Percentiles rank a stretch among this genome's conserved stretches.
Conservation (phyloP, 2,797 vertebrate genomes). For the Microctenopoma lineatum region DNA sequence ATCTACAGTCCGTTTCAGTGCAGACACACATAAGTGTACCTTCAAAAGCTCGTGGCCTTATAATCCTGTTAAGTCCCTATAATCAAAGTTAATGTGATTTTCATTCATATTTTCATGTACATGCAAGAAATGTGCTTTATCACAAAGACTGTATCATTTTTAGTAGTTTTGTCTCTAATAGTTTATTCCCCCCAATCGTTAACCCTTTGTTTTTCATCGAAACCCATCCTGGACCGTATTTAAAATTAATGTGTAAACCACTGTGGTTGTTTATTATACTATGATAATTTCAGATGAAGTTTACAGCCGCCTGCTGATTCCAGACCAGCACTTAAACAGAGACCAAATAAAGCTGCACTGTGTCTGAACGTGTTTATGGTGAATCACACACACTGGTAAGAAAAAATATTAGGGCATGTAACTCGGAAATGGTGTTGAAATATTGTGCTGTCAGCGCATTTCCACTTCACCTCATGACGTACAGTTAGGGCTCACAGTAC, state of each 20-base stretch:
- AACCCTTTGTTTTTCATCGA: not conserved
- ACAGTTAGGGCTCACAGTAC: conserved; percentile 46
- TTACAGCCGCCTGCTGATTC: conserved; percentile 9
- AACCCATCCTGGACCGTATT: not conserved
- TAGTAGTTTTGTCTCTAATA: too few species aligned
- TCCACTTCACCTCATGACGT: conserved; percentile 63
- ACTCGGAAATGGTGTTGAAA: conserved; percentile 61
- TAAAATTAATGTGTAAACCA: not conserved
- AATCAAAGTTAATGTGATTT: too few species aligned
- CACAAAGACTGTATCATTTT: too few species aligned
- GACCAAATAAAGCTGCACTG: conserved; percentile 7
- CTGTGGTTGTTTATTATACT: conserved; percentile 2
- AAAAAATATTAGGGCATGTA: conserved; percentile 49
- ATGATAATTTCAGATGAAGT: not conserved
- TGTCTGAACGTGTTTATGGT: conserved; percentile 52
- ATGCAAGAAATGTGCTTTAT: too few species aligned
- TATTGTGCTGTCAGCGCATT: conserved; percentile 64
- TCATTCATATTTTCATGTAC: too few species aligned
- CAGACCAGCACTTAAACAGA: conserved; percentile 12
- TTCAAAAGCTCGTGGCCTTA: too few species aligned
- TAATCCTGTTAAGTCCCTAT: too few species aligned
- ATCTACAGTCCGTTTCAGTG: too few species aligned
- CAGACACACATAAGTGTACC: too few species aligned
- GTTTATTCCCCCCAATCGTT: not conserved
- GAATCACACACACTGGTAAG: conserved; percentile 33